A percentile compares a stretch with the other conserved stretches of the same genome.
phyloP scores from a whole-genome alignment of 2,113 vertebrate species.

The Psittacus erithacus region DNA sequence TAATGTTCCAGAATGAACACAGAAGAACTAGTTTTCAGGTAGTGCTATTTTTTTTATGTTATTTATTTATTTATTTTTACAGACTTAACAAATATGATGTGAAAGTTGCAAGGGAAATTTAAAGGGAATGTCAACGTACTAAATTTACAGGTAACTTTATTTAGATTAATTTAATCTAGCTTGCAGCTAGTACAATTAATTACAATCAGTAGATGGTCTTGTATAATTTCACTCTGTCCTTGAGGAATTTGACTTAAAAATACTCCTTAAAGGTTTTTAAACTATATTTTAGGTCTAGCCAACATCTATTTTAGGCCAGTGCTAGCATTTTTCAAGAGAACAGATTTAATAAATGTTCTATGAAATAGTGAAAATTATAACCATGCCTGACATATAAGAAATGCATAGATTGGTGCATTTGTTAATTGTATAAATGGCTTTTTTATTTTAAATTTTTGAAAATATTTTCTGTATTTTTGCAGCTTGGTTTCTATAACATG shows the following conservation, averaged over 20 bases:
- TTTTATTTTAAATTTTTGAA: neutral
- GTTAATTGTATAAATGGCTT: neutral
- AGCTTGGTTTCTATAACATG: neutral
- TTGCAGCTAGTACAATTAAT: neutral
- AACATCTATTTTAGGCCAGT: no score
- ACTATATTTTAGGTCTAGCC: neutral
- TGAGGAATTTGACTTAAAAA: neutral
- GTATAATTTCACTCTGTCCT: neutral
- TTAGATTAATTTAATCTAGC: neutral
- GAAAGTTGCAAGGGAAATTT: neutral
- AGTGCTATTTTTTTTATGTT: neutral
- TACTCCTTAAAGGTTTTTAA: neutral
- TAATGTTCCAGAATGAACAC: neutral
- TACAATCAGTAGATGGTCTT: neutral
- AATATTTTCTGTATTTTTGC: neutral
- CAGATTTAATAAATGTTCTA: neutral
- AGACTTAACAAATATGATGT: neutral
- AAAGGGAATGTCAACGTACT: neutral
- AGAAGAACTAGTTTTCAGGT: neutral
- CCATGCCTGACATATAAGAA: neutral
- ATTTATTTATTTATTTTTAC: neutral
- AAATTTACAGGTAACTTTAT: neutral
- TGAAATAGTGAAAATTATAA: neutral
- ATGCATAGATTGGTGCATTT: neutral
- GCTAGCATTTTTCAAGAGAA: neutral